Evolutionary conservation across 1,140 invertebrate genomes (phyloP).

Genomic region (Acyrthosiphon pisum): DNA sequence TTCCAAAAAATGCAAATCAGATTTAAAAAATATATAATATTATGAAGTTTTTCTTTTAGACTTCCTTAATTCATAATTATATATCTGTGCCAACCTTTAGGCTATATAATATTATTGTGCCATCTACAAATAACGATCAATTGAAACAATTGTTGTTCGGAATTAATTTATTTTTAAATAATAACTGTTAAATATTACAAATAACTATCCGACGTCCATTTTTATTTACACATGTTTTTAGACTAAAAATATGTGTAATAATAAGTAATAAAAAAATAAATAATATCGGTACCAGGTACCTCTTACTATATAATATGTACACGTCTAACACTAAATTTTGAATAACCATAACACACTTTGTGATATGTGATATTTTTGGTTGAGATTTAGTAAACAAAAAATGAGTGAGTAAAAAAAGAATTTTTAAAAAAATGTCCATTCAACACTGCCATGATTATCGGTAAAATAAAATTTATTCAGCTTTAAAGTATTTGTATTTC

Average conservation of each 20-base stretch:
- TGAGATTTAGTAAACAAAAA: neutral
- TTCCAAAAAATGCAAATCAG: neutral
- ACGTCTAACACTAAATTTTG: neutral
- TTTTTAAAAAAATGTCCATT: neutral
- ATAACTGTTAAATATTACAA: neutral
- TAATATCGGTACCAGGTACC: neutral
- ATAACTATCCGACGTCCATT: neutral
- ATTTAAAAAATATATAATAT: neutral
- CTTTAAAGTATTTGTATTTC: neutral
- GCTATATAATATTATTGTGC: neutral
- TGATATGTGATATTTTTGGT: neutral
- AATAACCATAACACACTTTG: neutral
- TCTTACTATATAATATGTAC: neutral
- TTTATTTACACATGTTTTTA: neutral
- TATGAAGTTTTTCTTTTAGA: neutral
- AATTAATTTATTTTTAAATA: neutral
- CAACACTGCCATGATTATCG: constrained; percentile 23
- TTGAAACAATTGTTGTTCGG: neutral
- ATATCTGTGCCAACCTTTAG: neutral
- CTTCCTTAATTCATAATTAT: neutral
- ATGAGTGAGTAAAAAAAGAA: neutral
- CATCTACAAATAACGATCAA: neutral
- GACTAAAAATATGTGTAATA: neutral
- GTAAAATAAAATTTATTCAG: neutral
- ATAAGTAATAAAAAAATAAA: neutral